Percentiles rank a stretch among this genome's conserved stretches.
Evolutionary conservation across 1,140 invertebrate genomes (phyloP).

Genomic region (Cyclargus thomasi): DNA sequence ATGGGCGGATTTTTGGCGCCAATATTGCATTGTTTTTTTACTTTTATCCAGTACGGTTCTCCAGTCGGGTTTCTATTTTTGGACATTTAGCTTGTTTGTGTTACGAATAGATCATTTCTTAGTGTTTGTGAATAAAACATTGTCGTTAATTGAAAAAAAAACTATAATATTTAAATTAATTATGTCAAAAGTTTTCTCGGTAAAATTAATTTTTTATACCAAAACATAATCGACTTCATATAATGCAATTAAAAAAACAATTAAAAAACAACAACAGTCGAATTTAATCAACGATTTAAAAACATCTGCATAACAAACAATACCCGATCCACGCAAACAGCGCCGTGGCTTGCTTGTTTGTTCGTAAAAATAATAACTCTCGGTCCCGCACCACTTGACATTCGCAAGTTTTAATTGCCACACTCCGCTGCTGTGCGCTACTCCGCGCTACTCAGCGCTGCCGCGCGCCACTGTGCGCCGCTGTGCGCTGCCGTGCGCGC

Average conservation of each 20-base stretch:
- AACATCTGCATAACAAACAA: conserved; percentile 15
- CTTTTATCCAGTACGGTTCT: too few relatives aligned
- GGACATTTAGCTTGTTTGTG: too few relatives aligned
- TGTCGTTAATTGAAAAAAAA: too few relatives aligned
- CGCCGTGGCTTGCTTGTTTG: conserved; percentile 34
- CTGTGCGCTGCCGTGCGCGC: conserved; percentile 29
- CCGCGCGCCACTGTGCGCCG: background rate
- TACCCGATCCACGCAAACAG: conserved; percentile 18
- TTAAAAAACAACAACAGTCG: background rate
- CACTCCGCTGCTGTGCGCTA: conserved; percentile 33
- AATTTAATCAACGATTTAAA: conserved; percentile 17
- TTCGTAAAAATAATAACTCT: conserved; percentile 57
- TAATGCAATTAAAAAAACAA: conserved; percentile 8
- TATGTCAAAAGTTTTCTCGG: too few relatives aligned
- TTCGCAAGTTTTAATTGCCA: conserved; percentile 72
- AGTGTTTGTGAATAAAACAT: too few relatives aligned
- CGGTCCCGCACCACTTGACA: conserved; percentile 59
- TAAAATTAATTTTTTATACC: background rate
- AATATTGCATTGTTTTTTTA: too few relatives aligned
- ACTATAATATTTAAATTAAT: too few relatives aligned
- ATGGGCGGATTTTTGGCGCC: too few relatives aligned
- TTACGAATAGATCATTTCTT: too few relatives aligned
- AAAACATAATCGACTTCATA: background rate
- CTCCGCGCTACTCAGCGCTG: conserved; percentile 2
- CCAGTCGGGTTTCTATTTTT: too few relatives aligned